Base-by-base conservation (phyloP, 2,888 invertebrate species). In the Platycheirus albimanus region DNA sequence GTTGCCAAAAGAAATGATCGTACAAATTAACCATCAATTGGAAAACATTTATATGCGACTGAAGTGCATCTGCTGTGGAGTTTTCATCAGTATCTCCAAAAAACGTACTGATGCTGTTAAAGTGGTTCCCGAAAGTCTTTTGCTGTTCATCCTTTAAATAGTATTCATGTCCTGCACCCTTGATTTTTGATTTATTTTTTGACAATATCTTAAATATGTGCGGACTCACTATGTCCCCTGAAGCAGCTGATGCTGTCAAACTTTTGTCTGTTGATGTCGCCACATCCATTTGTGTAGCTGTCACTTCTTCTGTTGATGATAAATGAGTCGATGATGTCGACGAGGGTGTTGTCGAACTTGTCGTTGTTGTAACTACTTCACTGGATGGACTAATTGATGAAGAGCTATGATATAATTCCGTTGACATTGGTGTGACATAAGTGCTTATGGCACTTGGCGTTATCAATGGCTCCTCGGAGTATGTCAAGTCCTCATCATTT, bases 1-100 rank as follows among this genome's bases (percentile, higher is more conserved):
- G 87, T 71, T 90, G 88, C 91, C 91, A 91, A 67, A 88, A 88
- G 85, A 90, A 90, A 56, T 91, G 91, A 85, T 91, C 90, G 52
- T 88, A 91, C 2, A 91, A 85, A 81, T 90, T 90, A 2, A 88
- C 89, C 33, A 91, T 83, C 13, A 89, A 85, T 58, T 90, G 89
- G 56, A 91, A 91, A n/a, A 88, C 85, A 84, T 90, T 90, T 6
- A 86, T 87, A 52, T 86, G 85, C 0, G 85, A 85, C 3, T 56
- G 66, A 11, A 86, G 85, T 11, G 70, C 80, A 15, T 75, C 85
- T 3, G 81, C 80, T 2, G 84, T 83, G 3, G 72, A 58, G 3
- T 52, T 85, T 1, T 71, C 75, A 3, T 58, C 86, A 15, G 85
- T 86, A 15, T 69, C 84, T 7, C 86, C 86, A 69, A 89, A 79